Evolutionary conservation across 2,797 vertebrate species (phyloP).

Genomic region (Emys orbicularis): DNA sequence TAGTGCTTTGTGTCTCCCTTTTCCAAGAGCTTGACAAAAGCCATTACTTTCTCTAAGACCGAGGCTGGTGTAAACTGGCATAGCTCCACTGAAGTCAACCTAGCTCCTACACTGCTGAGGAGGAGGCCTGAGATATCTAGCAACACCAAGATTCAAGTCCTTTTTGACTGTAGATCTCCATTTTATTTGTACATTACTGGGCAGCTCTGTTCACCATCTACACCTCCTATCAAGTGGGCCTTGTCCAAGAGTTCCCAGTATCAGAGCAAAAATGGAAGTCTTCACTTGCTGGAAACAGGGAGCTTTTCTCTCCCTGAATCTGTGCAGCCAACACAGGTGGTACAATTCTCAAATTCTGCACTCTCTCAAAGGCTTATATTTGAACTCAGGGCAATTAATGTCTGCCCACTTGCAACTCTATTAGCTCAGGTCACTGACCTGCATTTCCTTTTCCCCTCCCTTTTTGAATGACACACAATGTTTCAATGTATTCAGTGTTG

Average conservation of each 20-base stretch:
- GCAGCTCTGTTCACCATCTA: neutral
- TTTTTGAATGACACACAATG: neutral
- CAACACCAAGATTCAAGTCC: neutral
- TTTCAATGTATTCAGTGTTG: neutral
- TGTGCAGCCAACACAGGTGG: neutral
- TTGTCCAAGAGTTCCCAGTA: neutral
- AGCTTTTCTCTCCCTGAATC: neutral
- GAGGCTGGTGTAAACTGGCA: neutral
- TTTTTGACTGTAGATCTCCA: neutral
- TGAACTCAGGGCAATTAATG: neutral
- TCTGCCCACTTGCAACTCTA: neutral
- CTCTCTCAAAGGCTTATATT: neutral
- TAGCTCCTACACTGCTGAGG: conserved; percentile 6
- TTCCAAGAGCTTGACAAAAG: neutral
- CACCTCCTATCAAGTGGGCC: neutral
- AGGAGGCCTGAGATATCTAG: conserved; percentile 2
- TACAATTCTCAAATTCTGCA: neutral
- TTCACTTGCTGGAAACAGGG: neutral
- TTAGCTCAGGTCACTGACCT: neutral
- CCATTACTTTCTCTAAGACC: conserved; percentile 28
- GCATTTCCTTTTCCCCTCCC: neutral
- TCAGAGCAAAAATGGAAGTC: neutral
- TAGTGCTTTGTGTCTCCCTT: neutral
- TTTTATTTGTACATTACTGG: neutral
- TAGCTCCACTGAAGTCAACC: neutral